Base-by-base conservation (phyloP, 1,140 invertebrate genomes). In the Drosophila chauvacae region DNA sequence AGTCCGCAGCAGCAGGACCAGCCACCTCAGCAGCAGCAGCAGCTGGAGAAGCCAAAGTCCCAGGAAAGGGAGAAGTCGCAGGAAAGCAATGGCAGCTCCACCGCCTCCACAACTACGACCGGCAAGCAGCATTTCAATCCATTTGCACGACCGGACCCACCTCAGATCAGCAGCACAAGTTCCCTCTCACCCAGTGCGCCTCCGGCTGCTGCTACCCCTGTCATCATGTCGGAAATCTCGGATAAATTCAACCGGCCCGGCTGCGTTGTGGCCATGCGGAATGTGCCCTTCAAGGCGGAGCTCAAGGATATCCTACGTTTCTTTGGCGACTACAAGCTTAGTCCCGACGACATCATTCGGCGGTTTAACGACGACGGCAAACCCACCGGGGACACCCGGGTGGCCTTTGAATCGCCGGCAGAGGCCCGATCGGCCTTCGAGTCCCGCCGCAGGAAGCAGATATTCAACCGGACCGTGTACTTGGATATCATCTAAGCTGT, bases 251-350 rank as follows among this genome's bases (percentile, higher is more conserved):
- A 95, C 4, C 95, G 95, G 44, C 96, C 96, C 3, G 97, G 97
- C 10, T 98, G 97, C 91, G 96, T 98, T 0, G 93, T 98, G 0
- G 95, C 95, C 1, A 93, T 98, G 80, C 95, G 96, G 81, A 98
- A 98, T 92, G 95, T 98, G 1, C 97, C 97, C 0, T 98, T 96
- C 91, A 95, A 96, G 62, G 97, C 97, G 0, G 95, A 95, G 7
- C 95, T 97, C 11, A 96, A 97, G 55, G 97, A 99, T 70, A 97
- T 99, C 59, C 93, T 98, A 45, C 94, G 95, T 1, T 98, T 98
- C 90, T 98, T 99, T 81, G 92, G 94, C 0, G 96, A 96, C 20
- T 97, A 95, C 77, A 94, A 96, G 48, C 90, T 97, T 0, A 94
- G 95, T 11, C 94, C 95, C 1, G 95, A 97, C 69, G 96, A 97